Percentiles rank a stretch among this genome's conserved stretches.
Evolutionary conservation across 2,113 vertebrate species (phyloP).

Genomic region (Upupa epops): DNA sequence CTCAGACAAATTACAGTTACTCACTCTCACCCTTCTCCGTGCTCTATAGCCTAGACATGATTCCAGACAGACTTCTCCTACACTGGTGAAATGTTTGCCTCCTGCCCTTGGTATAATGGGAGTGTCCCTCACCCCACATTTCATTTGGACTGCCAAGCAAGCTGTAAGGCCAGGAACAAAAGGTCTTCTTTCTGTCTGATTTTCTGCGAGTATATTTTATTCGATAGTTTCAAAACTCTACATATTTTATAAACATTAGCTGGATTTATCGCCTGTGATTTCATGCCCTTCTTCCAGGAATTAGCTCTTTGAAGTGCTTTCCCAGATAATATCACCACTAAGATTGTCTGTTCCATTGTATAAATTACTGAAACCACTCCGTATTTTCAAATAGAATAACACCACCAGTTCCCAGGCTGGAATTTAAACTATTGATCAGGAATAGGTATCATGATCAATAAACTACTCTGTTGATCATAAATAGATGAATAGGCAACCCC

Average conservation of each 20-base stretch:
- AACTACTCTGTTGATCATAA: background rate
- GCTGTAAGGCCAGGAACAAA: constrained; percentile 19
- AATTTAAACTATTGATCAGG: background rate
- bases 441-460: background rate
- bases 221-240: constrained; percentile 15
- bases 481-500: background rate
- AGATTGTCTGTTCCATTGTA: background rate
- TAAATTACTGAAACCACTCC: background rate
- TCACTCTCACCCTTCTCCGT: background rate
- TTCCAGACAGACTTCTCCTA: background rate
- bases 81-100: background rate
- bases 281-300: constrained; percentile 42
- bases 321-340: background rate
- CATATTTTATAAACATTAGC: constrained; percentile 22
- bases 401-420: background rate
- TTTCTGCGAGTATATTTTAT: background rate
- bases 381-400: background rate
- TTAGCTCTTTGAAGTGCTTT: constrained; percentile 42
- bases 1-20: background rate
- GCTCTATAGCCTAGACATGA: background rate
- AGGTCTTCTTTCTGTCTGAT: background rate
- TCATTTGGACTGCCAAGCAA: constrained; percentile 7
- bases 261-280: constrained; percentile 15
- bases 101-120: background rate
- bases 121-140: background rate